Evolutionary conservation across 2,113 vertebrate genomes (phyloP).

Genomic region (Empidonax alnorum): DNA sequence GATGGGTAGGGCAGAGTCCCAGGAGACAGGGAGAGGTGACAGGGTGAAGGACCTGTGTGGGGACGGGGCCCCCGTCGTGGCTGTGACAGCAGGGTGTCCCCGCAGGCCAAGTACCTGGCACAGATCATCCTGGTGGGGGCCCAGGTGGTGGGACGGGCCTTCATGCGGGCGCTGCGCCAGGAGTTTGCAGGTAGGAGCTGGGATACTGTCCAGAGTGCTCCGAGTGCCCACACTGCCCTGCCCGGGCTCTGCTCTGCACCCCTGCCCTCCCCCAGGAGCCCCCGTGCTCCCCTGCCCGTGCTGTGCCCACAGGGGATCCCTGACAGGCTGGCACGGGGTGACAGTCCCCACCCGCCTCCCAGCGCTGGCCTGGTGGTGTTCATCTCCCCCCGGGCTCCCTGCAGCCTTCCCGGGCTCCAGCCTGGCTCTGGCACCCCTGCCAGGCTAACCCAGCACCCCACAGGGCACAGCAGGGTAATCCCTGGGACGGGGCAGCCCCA

Average conservation of each 20-base stretch:
- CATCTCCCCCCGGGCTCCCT: neutral
- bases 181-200: constrained; percentile 88
- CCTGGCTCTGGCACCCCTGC: fast-evolving
- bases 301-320: fast-evolving
- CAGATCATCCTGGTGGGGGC: constrained; percentile 95
- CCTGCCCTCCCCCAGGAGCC: neutral
- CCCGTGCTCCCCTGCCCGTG: fast-evolving
- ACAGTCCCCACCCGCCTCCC: fast-evolving
- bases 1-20: neutral
- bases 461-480: neutral
- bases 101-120: constrained; percentile 92
- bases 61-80: neutral
- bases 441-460: fast-evolving
- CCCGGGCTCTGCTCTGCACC: neutral
- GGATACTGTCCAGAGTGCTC: no score
- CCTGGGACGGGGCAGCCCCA: fast-evolving
- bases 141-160: constrained; percentile 95
- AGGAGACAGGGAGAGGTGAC: no score
- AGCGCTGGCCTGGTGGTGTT: fast-evolving
- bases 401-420: neutral
- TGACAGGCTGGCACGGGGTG: neutral
- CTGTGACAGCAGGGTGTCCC: neutral
- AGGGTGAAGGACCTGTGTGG: neutral
- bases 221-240: neutral
- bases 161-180: constrained; percentile 90